Base-by-base conservation (phyloP, 2,113 vertebrate species). In the Xenotilapia longispinis region DNA sequence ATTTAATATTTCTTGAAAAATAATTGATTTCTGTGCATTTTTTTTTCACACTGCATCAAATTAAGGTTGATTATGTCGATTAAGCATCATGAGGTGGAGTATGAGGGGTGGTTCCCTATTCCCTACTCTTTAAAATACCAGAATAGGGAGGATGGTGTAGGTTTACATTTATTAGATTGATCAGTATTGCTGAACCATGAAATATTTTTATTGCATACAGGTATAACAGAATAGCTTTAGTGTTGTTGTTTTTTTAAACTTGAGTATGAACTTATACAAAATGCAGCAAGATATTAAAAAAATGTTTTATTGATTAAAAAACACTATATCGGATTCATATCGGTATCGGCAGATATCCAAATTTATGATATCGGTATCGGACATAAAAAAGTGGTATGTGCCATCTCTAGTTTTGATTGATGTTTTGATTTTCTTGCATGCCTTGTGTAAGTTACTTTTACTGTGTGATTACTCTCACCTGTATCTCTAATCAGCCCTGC, bases 311-410 rank as follows among this genome's bases (percentile, higher is more conserved):
- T 21, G 51, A 54, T 54, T 54, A 21, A 54, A 54, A 54, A 21
- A 12, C 10, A 21, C n/a, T 6, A 54, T 54, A 3, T 21, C 0
- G 10, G 10, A 54, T 54, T 54, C 10, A 21, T 54, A 54, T 21
- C 6, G 6, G 10, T 21, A 6, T 54, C 1, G 3, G 10, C 53
- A 54, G 53, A 3, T 54, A 54, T 54, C n/a, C n/a, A 1, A 54
- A 54, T 54, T 23, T 54, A 4, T 54, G 53, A 6, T 23, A 23
- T 23, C 10, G 0, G 0, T 23, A 54, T 54, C n/a, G n/a, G 51
- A 53, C 19, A 21, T 53, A 53, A 11, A 53, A 53, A 53, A 53
- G 51, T 54, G 53, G 10, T 54, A 54, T 54, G n/a, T 54, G 53
- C 53, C n/a, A 54, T 54, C 10, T 54, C 53, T 54, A 21, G 57